Conservation (phyloP, 2,113 vertebrate genomes). For the Cavia porcellus region DNA sequence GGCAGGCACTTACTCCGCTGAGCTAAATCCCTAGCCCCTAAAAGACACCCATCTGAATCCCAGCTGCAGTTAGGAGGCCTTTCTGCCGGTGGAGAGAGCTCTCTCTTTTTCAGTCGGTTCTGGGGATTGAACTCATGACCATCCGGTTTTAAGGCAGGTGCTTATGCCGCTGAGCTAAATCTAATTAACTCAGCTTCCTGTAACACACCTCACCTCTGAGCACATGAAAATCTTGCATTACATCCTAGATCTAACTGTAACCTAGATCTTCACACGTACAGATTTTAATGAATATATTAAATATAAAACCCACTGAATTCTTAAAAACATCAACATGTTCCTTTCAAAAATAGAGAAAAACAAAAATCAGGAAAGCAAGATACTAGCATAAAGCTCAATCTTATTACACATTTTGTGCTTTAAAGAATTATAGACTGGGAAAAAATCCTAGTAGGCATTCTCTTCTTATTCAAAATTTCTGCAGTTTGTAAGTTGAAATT, state of each 20-base stretch:
- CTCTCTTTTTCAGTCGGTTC: too few species aligned
- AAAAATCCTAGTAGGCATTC: neutral
- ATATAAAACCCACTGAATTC: neutral
- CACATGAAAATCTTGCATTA: neutral
- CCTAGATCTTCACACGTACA: neutral
- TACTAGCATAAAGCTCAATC: neutral
- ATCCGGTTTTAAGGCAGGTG: too few species aligned
- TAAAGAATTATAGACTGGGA: neutral
- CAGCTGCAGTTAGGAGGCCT: too few species aligned
- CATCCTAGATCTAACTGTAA: neutral
- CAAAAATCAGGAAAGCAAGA: neutral
- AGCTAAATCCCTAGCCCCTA: too few species aligned
- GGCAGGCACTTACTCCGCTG: too few species aligned
- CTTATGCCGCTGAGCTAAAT: too few species aligned
- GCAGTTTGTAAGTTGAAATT: neutral
- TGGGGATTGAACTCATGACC: too few species aligned
- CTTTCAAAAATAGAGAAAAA: neutral
- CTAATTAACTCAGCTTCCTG: too few species aligned
- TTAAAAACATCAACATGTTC: neutral
- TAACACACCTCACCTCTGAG: neutral
- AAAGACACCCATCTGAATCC: too few species aligned
- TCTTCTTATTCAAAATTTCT: slow-evolving; percentile 52
- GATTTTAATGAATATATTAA: neutral
- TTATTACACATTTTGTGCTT: neutral
- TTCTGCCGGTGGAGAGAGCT: too few species aligned